Evolutionary conservation across 2,888 invertebrate species (phyloP), one percentile per base, ranked within the genome.

Genomic region (Pristionchus entomophagus): DNA sequence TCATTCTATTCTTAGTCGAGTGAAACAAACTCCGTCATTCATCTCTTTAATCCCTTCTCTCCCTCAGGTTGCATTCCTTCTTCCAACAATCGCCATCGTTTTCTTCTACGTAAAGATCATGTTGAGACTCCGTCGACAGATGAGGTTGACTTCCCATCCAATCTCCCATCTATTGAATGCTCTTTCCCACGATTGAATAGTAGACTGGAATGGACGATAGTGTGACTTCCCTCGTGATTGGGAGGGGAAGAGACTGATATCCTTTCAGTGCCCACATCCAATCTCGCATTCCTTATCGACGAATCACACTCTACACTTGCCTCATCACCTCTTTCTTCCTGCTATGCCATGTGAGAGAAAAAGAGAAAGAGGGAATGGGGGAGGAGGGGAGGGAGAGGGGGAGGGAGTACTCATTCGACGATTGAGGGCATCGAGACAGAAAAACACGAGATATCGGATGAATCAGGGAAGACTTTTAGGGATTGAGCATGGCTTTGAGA

Each of bases 251-350:
- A 65, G 32, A 35, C 17, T 59, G 56, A 59, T 65, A n/a, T 73
- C 73, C 22, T 77, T 85, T 85, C 56, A 85, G 85, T 73, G 35
- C 85, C 22, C 73, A 77, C 56, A 77, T 91, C 17, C 90, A 91
- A 86, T 89, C 89, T n/a, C 87, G 89, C 2, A 91, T 91, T 73
- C 91, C 91, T n/a, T 88, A 90, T 17, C 87, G 91, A 2, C 87
- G 91, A 14, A 89, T 91, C 32, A 91, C 90, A 17, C 88, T 89
- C 69, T 91, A 91, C 86, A 91, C 91, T 19, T 88, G 90, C 88
- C 88, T 87, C 2, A 89, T 88, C 62, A 91, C 91, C 12, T 87
- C 88, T 65, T 91, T 91, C 88, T 89, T 90, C 81, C 87, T 91
- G 2, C 82, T 86, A 4, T 91, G 91, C 62, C 90, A 73, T 51